Evolutionary conservation across 1,140 invertebrate genomes (phyloP).

Genomic region (Pachypeltis micranthus): DNA sequence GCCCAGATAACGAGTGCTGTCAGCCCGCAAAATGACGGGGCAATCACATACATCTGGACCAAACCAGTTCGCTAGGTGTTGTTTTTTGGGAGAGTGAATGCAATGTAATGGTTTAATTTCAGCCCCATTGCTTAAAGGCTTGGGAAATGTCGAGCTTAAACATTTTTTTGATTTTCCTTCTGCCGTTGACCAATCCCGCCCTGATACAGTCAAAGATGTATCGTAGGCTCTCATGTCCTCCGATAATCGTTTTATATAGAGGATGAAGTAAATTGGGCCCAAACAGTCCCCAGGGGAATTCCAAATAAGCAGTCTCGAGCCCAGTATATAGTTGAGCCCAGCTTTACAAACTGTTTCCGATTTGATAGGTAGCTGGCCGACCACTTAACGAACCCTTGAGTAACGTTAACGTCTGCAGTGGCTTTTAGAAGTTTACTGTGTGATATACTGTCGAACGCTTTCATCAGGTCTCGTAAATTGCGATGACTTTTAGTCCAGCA

Average conservation of each 20-base stretch:
- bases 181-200: not conserved
- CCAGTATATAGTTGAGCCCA: not conserved
- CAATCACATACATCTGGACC: not conserved
- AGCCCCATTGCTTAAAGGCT: not conserved
- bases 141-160: not conserved
- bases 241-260: no score
- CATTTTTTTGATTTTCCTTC: not conserved
- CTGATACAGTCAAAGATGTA: not conserved
- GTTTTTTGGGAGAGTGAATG: not conserved
- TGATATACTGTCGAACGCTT: no score
- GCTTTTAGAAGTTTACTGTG: no score
- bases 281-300: not conserved
- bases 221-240: not conserved
- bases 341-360: no score
- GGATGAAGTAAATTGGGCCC: not conserved
- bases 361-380: no score
- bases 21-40: not conserved
- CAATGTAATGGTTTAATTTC: not conserved
- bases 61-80: not conserved
- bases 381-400: no score
- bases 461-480: no score
- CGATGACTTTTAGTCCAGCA: no score
- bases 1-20: not conserved
- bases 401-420: no score
- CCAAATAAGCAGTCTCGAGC: not conserved